Evolutionary conservation across 2,113 vertebrate species (phyloP).

Genomic region (Todiramphus chloris): DNA sequence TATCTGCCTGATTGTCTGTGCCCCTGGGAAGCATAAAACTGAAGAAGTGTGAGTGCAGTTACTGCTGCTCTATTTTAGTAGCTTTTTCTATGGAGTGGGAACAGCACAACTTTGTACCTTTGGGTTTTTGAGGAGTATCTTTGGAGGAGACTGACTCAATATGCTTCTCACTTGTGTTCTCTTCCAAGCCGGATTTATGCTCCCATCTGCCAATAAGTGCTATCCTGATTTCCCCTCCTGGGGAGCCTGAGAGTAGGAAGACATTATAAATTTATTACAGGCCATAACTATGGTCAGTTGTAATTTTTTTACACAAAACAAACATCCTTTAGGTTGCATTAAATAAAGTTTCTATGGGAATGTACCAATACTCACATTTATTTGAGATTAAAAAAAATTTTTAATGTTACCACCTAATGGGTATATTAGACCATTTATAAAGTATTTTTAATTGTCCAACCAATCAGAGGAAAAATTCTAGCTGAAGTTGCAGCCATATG

Average conservation of each 20-base stretch:
- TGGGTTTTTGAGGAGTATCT: not conserved
- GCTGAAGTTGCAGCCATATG: not conserved
- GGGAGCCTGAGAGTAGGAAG: not conserved
- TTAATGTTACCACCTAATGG: not conserved
- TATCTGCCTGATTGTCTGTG: not conserved
- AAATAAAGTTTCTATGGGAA: not conserved
- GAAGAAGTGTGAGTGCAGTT: not conserved
- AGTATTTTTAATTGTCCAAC: not conserved
- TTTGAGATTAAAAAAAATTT: not conserved
- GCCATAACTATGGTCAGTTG: not conserved
- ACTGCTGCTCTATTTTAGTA: not conserved
- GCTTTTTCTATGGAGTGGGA: not conserved
- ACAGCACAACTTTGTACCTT: not conserved
- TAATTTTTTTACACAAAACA: not conserved
- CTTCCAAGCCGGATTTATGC: not conserved
- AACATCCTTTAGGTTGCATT: not conserved
- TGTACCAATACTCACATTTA: not conserved
- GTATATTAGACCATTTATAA: not conserved
- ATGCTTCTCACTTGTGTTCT: not conserved
- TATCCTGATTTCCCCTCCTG: not conserved
- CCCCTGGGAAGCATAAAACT: slow-evolving; percentile 9
- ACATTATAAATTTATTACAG: not conserved
- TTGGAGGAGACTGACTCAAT: slow-evolving; percentile 1
- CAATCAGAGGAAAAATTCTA: not conserved
- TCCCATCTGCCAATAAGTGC: not conserved